Evolutionary conservation across 2,888 invertebrate genomes (phyloP).

Genomic region (Calephelis perditalis): DNA sequence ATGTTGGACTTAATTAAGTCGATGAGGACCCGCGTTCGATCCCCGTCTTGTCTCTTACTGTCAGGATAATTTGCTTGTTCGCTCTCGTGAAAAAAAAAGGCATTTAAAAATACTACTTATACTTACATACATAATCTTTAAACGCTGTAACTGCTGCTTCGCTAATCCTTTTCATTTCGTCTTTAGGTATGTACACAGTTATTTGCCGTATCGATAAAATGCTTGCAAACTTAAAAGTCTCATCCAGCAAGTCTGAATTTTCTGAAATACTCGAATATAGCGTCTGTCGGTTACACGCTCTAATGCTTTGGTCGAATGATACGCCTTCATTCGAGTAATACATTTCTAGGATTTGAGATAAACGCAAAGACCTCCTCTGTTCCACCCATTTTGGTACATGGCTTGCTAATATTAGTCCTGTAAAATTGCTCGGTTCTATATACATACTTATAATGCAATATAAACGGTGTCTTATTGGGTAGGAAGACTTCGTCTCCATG

Average conservation of each 20-base stretch:
- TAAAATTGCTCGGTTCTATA: slow-evolving; percentile 25
- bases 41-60: too few species aligned
- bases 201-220: slow-evolving; percentile 61
- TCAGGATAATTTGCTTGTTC: too few species aligned
- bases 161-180: slow-evolving; percentile 66
- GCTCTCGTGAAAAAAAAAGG: too few species aligned
- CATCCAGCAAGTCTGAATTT: slow-evolving; percentile 51
- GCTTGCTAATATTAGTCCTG: slow-evolving; percentile 76
- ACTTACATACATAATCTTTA: slow-evolving; percentile 71
- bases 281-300: slow-evolving; percentile 75
- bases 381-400: slow-evolving; percentile 72
- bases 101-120: neutral
- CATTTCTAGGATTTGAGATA: slow-evolving; percentile 82
- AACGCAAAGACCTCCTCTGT: slow-evolving; percentile 65
- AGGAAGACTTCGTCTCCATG: too few species aligned
- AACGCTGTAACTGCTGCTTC: slow-evolving; percentile 68
- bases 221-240: slow-evolving; percentile 62
- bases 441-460: too few species aligned
- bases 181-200: slow-evolving; percentile 57
- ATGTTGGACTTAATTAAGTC: too few species aligned
- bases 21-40: too few species aligned
- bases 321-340: slow-evolving; percentile 82
- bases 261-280: slow-evolving; percentile 62
- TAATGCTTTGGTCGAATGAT: slow-evolving; percentile 73
- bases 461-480: too few species aligned